Evolutionary conservation across 2,113 vertebrate species (phyloP), one percentile per base, ranked within the genome.

Genomic region (Elachura formosa): DNA sequence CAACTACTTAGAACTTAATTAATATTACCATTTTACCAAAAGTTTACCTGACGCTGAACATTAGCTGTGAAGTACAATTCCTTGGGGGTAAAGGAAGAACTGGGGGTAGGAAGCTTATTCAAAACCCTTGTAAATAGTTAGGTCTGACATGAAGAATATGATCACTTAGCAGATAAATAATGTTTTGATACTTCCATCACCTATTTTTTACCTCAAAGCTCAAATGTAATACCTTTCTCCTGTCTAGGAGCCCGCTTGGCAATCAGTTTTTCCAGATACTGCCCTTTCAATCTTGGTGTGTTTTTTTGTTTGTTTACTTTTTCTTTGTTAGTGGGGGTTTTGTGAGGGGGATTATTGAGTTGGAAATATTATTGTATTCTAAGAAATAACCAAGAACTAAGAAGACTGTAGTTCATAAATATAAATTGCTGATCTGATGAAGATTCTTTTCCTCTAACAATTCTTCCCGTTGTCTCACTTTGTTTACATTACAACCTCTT

Each of bases 61-160:
- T 68, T 29, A 69, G 4, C 7, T 84, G 9, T 55, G 33, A 83
- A 34, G 22, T 43, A 87, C 52, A 49, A 26, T 54, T 63, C 9
- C 38, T 16, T n/a, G 13, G 9, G 12, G 3, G 0, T n/a, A 89
- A 59, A 24, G 19, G 10, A 56, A 94, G 74, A 87, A 41, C 9
- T 25, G 2, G 4, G 4, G 2, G 0, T 71, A 76, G 5, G 26
- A 12, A 66, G 4, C 2, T 67, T 55, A 46, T 69, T 68, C 2
- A 85, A 64, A 64, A 56, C 62, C 52, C 8, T 46, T 11, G 15
- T 34, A 23, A 45, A 20, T 28, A 85, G 14, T 84, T 43, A 64
- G 4, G 4, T 29, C 18, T 69, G n/a, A 80, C 6, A 43, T 58
- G 25, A 84, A 20, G 3, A 75, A 55, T 64, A 29, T 11, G 14